Conservation (phyloP, 2,113 vertebrate species). For the Spea bombifrons region DNA sequence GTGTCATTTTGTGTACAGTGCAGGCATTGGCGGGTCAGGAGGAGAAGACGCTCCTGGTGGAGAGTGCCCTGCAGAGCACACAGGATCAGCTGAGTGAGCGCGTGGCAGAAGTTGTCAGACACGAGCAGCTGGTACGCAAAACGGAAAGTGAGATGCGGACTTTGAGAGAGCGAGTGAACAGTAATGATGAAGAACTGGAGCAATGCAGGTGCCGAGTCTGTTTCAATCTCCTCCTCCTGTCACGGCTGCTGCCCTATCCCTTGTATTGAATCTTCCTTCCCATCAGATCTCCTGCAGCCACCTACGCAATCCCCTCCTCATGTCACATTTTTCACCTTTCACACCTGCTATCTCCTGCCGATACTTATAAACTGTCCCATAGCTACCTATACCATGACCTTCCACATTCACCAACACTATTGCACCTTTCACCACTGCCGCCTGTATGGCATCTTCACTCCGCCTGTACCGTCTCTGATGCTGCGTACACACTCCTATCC, state of each 20-base stretch:
- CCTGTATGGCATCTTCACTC: too few species aligned
- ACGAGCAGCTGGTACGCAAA: slow-evolving; percentile 46
- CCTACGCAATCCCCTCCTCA: not conserved
- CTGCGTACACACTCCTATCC: too few species aligned
- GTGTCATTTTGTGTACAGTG: slow-evolving; percentile 51
- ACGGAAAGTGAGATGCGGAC: slow-evolving; percentile 52
- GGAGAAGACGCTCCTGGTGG: slow-evolving; percentile 55
- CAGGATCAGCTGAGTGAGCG: slow-evolving; percentile 54
- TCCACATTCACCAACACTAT: too few species aligned
- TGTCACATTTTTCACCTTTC: too few species aligned
- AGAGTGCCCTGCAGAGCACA: slow-evolving; percentile 31
- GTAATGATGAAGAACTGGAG: slow-evolving; percentile 42
- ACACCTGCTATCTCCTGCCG: too few species aligned
- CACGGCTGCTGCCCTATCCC: not conserved
- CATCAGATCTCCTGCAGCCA: too few species aligned
- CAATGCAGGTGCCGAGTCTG: slow-evolving; percentile 55
- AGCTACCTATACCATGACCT: too few species aligned
- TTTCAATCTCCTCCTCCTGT: not conserved
- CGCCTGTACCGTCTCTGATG: too few species aligned
- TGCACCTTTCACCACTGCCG: too few species aligned
- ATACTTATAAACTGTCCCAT: slow-evolving; percentile 10
- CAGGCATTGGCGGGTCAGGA: slow-evolving; percentile 57
- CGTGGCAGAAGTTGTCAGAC: slow-evolving; percentile 46
- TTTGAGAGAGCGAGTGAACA: slow-evolving; percentile 30
- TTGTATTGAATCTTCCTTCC: too few species aligned